Percentiles rank a stretch among this genome's conserved stretches.
phyloP scores from a whole-genome alignment of 2,797 vertebrate species.

The Sebastes iracundus region DNA sequence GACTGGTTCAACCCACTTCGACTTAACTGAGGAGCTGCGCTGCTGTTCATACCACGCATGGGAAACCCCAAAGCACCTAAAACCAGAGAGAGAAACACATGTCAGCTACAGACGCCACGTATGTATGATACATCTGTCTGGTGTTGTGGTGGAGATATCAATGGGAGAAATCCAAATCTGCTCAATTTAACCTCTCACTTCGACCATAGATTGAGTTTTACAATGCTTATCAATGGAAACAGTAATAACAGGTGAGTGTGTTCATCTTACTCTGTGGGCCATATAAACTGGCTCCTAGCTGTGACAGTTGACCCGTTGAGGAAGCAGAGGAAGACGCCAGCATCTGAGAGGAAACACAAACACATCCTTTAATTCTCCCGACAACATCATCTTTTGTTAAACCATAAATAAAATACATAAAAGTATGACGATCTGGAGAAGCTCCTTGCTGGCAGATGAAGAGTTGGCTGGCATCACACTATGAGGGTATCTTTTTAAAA shows the following conservation, averaged over 20 bases:
- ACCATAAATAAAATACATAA: no score
- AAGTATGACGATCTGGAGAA: no score
- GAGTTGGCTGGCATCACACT: no score
- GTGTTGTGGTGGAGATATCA: no score
- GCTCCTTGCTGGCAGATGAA: no score
- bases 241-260: background rate
- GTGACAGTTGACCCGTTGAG: constrained; percentile 97
- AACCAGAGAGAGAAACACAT: background rate
- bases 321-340: constrained; percentile 93
- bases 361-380: background rate
- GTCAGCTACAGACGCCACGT: no score
- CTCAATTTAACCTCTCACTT: no score
- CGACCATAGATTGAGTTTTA: no score
- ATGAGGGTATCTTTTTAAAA: no score
- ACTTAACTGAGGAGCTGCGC: constrained; percentile 93
- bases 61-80: constrained; percentile 96
- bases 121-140: no score
- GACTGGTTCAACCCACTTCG: constrained; percentile 90
- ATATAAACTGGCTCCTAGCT: constrained; percentile 99
- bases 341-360: constrained; percentile 81
- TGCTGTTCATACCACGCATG: constrained; percentile 97
- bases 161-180: no score
- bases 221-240: no score
- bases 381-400: background rate
- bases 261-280: constrained; percentile 96